Conservation (phyloP, 2,797 vertebrate species). For the Myripristis jacobus region DNA sequence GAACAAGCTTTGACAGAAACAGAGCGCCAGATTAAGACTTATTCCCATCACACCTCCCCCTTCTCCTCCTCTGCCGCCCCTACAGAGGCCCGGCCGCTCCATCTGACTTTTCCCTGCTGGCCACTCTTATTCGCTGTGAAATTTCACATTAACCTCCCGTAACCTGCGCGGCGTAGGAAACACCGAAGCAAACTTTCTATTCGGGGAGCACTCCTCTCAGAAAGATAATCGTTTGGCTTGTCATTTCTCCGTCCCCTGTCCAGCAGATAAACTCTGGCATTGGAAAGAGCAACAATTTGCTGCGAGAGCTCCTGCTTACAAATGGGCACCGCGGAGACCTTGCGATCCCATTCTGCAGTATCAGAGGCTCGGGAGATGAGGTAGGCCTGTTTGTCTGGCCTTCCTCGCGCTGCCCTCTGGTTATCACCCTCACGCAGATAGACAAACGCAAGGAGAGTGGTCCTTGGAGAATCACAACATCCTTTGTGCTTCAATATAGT, state of each 20-base stretch:
- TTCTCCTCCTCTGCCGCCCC: constrained; percentile 48
- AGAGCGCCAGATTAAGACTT: constrained; percentile 81
- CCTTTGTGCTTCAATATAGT: constrained; percentile 45
- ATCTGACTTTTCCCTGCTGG: constrained; percentile 47
- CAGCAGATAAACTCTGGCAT: constrained; percentile 71
- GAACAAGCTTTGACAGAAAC: constrained; percentile 84
- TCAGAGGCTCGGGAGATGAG: constrained; percentile 74
- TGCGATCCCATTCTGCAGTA: constrained; percentile 72
- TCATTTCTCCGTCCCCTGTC: constrained; percentile 61
- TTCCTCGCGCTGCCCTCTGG: constrained; percentile 27
- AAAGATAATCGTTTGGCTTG: constrained; percentile 77
- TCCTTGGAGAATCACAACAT: constrained; percentile 26
- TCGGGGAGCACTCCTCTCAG: constrained; percentile 51
- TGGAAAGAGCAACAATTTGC: constrained; percentile 74
- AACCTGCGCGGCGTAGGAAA: constrained; percentile 60
- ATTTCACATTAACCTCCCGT: constrained; percentile 79
- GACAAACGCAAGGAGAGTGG: constrained; percentile 31
- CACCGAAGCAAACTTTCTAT: constrained; percentile 72
- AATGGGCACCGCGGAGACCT: constrained; percentile 60
- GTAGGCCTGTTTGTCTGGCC: constrained; percentile 57
- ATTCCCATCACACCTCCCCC: constrained; percentile 72
- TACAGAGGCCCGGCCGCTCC: constrained; percentile 21
- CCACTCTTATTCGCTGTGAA: constrained; percentile 71
- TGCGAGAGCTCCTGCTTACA: constrained; percentile 53
- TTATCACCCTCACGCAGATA: constrained; percentile 67